phyloP scores from a whole-genome alignment of 1,140 invertebrate genomes.

The Cydia strobilella region DNA sequence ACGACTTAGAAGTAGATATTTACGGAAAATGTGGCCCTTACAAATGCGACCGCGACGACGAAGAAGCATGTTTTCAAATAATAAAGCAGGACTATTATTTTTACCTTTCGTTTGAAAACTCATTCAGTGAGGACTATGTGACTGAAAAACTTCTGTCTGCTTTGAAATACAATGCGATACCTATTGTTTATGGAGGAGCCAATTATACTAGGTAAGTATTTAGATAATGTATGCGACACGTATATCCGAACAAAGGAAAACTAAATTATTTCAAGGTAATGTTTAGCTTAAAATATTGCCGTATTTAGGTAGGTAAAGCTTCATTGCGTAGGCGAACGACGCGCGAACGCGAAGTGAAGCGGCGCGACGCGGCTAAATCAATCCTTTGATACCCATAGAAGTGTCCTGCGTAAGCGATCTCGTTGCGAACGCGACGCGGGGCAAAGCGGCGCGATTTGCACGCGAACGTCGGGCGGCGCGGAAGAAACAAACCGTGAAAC shows the following conservation, averaged over 20 bases:
- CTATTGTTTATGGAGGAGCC: slow-evolving; percentile 75
- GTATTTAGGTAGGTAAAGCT: too few relatives aligned
- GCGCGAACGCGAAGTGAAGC: too few relatives aligned
- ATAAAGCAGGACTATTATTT: slow-evolving; percentile 83
- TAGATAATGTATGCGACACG: not conserved
- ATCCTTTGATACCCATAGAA: too few relatives aligned
- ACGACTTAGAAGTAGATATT: slow-evolving; percentile 80
- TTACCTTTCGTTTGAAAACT: slow-evolving; percentile 87
- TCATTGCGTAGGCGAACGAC: too few relatives aligned
- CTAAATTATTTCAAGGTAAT: too few relatives aligned
- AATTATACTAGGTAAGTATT: slow-evolving; percentile 51
- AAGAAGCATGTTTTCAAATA: slow-evolving; percentile 67
- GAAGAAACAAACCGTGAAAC: too few relatives aligned
- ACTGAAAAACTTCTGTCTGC: slow-evolving; percentile 83
- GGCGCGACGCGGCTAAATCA: too few relatives aligned
- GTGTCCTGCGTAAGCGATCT: too few relatives aligned
- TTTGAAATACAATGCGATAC: slow-evolving; percentile 74
- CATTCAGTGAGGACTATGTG: slow-evolving; percentile 82
- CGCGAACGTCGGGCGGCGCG: too few relatives aligned
- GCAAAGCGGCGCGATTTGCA: too few relatives aligned
- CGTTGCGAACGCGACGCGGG: too few relatives aligned
- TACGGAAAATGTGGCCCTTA: slow-evolving; percentile 84
- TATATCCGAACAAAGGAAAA: not conserved
- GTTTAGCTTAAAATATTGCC: too few relatives aligned
- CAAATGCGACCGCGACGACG: slow-evolving; percentile 54